Conservation (phyloP, 2,888 invertebrate species). For the Eristalis tenax region DNA sequence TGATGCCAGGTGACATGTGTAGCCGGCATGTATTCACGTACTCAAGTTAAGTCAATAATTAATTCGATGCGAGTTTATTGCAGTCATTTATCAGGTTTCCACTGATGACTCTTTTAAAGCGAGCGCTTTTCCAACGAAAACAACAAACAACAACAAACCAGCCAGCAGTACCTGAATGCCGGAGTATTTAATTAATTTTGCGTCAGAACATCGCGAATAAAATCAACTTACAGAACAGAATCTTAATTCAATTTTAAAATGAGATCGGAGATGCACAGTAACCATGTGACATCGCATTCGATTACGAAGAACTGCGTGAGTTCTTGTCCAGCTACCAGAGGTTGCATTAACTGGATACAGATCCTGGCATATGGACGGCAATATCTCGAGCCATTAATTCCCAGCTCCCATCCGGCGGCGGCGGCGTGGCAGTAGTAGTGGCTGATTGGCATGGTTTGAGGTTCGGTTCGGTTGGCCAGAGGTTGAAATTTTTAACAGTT, state of each 20-base stretch:
- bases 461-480: not conserved
- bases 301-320: not conserved
- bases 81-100: not conserved
- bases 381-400: not conserved
- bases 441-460: not conserved
- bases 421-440: not conserved
- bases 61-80: not conserved
- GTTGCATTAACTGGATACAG: not conserved
- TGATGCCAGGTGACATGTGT: not conserved
- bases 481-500: not conserved
- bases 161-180: not conserved
- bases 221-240: not conserved
- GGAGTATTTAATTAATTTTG: not conserved
- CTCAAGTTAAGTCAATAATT: not conserved
- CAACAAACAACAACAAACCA: not conserved
- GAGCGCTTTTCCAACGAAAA: not conserved
- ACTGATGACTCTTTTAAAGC: not conserved
- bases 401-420: not conserved
- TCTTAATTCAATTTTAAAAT: not conserved
- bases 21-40: not conserved
- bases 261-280: not conserved
- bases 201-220: not conserved
- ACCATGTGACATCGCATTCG: not conserved
- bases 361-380: not conserved
- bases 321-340: not conserved